Evolutionary conservation across 2,888 invertebrate species (phyloP).

Genomic region (Saturnia pavonia): DNA sequence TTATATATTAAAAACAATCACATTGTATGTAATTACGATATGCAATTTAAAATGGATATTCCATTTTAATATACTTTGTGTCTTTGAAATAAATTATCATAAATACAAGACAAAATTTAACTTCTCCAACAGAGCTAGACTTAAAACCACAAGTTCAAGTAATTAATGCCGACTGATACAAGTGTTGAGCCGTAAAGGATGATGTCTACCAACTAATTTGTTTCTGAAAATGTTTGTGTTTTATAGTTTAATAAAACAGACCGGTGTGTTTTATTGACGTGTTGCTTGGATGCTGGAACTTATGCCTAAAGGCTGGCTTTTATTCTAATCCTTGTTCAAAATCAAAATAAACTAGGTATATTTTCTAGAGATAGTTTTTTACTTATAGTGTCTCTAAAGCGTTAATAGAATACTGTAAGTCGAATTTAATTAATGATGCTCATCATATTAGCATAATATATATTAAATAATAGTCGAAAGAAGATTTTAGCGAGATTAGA

Average conservation of each 20-base stretch:
- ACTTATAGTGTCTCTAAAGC: background rate
- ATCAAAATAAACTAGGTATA: background rate
- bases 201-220: background rate
- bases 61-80: background rate
- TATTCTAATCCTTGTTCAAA: background rate
- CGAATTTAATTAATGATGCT: background rate
- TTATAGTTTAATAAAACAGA: slow-evolving; percentile 4
- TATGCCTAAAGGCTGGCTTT: background rate
- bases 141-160: background rate
- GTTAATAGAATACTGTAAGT: background rate
- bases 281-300: background rate
- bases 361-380: background rate
- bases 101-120: background rate
- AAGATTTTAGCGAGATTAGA: no score
- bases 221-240: background rate
- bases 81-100: background rate
- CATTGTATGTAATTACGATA: background rate
- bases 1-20: background rate
- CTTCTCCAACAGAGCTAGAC: background rate
- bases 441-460: background rate
- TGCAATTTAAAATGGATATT: background rate
- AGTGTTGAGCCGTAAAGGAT: background rate
- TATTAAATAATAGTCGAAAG: background rate
- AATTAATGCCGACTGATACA: background rate
- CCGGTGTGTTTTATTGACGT: background rate